Evolutionary conservation across 2,888 invertebrate species (phyloP).

Genomic region (Nomada goodeniana): DNA sequence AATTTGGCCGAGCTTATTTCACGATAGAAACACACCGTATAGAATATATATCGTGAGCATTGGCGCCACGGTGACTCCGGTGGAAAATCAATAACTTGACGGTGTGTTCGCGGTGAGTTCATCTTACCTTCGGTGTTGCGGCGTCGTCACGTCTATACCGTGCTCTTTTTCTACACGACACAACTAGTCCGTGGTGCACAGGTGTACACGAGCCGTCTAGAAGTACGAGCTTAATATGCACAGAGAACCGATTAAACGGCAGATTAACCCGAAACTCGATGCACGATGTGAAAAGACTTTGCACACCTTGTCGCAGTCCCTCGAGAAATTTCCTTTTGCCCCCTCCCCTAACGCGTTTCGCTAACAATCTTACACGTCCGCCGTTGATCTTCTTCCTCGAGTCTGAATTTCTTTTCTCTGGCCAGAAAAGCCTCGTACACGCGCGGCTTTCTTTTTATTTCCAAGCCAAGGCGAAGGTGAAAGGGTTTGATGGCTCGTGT

Average conservation of each 20-base stretch:
- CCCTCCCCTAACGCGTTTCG: not conserved
- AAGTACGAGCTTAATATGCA: slow-evolving; percentile 40
- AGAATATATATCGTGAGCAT: slow-evolving; percentile 54
- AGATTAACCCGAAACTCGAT: slow-evolving; percentile 34
- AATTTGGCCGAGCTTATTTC: not conserved
- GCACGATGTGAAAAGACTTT: not conserved
- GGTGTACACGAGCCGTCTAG: slow-evolving; percentile 26
- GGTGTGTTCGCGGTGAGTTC: slow-evolving; percentile 68
- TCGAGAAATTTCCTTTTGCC: not conserved
- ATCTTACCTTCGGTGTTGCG: slow-evolving; percentile 67
- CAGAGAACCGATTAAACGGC: slow-evolving; percentile 49
- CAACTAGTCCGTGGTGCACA: not conserved
- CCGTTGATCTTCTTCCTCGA: not conserved
- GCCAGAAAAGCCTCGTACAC: not conserved
- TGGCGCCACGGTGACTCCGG: slow-evolving; percentile 82
- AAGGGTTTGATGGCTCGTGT: not conserved
- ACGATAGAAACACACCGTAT: slow-evolving; percentile 20
- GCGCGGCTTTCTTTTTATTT: slow-evolving; percentile 1
- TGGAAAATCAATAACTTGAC: slow-evolving; percentile 81
- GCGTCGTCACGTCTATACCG: slow-evolving; percentile 12
- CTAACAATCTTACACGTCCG: not conserved
- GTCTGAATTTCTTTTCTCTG: not conserved
- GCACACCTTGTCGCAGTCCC: not conserved
- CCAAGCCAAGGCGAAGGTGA: slow-evolving; percentile 19
- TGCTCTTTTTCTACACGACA: slow-evolving; percentile 42